Conservation (phyloP, 2,113 vertebrate genomes). For the Balaeniceps rex region DNA sequence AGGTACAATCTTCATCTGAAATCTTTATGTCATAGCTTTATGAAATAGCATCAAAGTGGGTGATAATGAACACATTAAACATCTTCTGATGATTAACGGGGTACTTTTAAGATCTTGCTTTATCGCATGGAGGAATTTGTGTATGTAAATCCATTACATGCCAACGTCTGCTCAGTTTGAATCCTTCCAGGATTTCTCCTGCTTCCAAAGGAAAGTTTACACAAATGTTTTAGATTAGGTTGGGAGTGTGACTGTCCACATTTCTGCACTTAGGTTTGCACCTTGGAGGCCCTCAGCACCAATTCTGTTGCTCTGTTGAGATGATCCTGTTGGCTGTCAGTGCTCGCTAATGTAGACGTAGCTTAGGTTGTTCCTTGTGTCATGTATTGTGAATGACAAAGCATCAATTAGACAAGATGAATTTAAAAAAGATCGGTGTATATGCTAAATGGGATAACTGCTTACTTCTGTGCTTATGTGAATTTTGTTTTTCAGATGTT, state of each 20-base stretch:
- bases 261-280: background rate
- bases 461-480: background rate
- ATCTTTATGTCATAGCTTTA: background rate
- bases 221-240: background rate
- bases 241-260: background rate
- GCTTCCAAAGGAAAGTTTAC: background rate
- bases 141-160: background rate
- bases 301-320: background rate
- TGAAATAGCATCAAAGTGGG: background rate
- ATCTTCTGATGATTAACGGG: background rate
- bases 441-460: background rate
- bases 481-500: background rate
- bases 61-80: background rate
- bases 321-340: background rate
- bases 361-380: background rate
- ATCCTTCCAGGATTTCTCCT: background rate
- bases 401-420: background rate
- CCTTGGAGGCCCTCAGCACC: background rate
- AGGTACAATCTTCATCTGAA: background rate
- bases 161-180: background rate
- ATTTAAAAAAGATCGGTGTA: background rate
- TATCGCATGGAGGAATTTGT: background rate
- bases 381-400: background rate
- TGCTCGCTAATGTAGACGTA: fast-evolving
- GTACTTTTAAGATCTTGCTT: background rate